Conservation (phyloP, 2,797 vertebrate species). For the Sitta carolinensis region DNA sequence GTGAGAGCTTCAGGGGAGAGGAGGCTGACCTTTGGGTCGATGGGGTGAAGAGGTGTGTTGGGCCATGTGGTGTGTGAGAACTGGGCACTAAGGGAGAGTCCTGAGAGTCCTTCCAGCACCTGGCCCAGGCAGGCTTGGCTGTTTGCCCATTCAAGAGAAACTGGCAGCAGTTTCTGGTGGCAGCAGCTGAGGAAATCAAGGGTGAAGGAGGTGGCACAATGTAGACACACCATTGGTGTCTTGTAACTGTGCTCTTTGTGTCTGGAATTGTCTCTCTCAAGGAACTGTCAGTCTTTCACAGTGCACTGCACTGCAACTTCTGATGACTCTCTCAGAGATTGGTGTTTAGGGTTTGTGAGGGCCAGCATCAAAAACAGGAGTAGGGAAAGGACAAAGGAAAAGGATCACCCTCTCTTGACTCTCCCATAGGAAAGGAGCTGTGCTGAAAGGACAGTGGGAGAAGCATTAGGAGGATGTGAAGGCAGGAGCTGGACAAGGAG, state of each 20-base stretch:
- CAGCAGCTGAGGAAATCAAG: not conserved
- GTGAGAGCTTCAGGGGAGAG: not conserved
- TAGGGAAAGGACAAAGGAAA: not conserved
- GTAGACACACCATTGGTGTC: not conserved
- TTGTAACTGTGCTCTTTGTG: not conserved
- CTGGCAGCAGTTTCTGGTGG: not conserved
- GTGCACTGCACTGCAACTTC: no score
- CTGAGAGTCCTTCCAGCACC: not conserved
- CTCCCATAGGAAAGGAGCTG: not conserved
- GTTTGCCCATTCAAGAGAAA: not conserved
- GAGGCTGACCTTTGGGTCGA: not conserved
- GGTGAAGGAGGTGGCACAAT: not conserved
- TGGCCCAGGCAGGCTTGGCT: not conserved
- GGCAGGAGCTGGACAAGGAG: not conserved
- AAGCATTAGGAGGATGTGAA: not conserved
- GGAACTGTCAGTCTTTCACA: not conserved
- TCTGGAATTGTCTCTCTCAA: not conserved
- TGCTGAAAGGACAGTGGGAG: not conserved
- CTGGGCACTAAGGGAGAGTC: not conserved
- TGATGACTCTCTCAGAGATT: not conserved
- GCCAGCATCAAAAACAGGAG: not conserved
- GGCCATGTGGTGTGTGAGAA: not conserved
- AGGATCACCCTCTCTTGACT: not conserved
- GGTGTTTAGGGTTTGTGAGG: not conserved
- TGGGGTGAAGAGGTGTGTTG: not conserved